Base-by-base conservation (phyloP, 2,888 invertebrate species). In the Ceraclea dissimilis region DNA sequence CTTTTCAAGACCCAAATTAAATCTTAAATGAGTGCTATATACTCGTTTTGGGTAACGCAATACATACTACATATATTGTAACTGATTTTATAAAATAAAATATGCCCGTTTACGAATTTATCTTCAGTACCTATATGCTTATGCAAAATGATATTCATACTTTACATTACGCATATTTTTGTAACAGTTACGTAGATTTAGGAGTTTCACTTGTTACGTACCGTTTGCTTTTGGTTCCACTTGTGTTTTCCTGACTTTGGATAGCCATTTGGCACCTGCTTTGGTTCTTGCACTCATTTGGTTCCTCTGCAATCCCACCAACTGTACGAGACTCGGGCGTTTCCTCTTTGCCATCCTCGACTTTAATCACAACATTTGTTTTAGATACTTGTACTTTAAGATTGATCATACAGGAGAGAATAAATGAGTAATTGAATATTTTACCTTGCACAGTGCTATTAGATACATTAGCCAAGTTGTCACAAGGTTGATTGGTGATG, bases 401-500 rank as follows among this genome's bases (percentile, higher is more conserved):
- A 2, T 26, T 49, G n/a, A n/a, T 26, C 4, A 26, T 26, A 26
- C 26, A 6, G 26, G 26, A 26, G 26, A 4, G 10, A 26, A 26
- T 26, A 6, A 26, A 26, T 26, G 10, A 26, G 26, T 26, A 26
- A 26, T 26, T 26, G 4, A 26, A 26, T 10, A 26, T 26, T 6
- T 70, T 75, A 84, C 84, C 80, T 82, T 88, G 78, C 91, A 92
- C 67, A 86, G 76, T 65, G 87, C 85, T 65, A 86, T 85, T 63
- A 93, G 78, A 79, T 90, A 93, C 74, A 90, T 85, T 60, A 92
- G 80, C 93, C 93, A 93, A 48, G 92, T 93, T 48, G 96, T 97
- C 67, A 99, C 84, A 63, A 99, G 82, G 74, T 99, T 99, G 64
- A 99, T 84, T 1, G 99, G 99, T 13, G 98, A 91, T 0, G 99